Evolutionary conservation across 1,140 invertebrate species (phyloP).

Genomic region (Drosophila paulistorum): DNA sequence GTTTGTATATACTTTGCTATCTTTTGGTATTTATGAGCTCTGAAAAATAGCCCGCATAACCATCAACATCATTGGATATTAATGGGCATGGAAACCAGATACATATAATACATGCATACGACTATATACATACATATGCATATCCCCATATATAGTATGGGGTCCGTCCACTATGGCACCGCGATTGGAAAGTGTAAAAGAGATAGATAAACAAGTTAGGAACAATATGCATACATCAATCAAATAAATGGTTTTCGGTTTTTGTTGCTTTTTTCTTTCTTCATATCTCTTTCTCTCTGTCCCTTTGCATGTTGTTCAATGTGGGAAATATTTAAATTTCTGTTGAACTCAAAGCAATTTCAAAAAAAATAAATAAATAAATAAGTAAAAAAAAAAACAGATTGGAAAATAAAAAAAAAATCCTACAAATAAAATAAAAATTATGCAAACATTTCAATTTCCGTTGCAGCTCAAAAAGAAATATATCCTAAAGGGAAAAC

Average conservation of each 20-base stretch:
- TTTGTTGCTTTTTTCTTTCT: neutral
- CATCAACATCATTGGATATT: constrained; percentile 35
- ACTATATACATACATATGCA: constrained; percentile 6
- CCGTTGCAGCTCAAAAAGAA: too few species aligned
- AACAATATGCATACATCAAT: constrained; percentile 54
- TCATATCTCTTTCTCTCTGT: constrained; percentile 22
- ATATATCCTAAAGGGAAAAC: neutral
- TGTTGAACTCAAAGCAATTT: neutral
- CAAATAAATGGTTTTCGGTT: constrained; percentile 43
- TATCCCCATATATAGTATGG: constrained; percentile 9
- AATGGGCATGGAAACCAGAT: constrained; percentile 55
- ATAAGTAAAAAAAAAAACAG: too few species aligned
- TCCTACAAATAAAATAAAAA: neutral
- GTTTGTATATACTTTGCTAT: constrained; percentile 20
- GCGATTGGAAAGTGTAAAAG: constrained; percentile 57
- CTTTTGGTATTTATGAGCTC: constrained; percentile 64
- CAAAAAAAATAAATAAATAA: neutral
- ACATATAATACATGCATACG: constrained; percentile 20
- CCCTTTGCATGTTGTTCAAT: constrained; percentile 1
- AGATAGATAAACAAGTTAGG: constrained; percentile 43
- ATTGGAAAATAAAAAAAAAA: too few species aligned
- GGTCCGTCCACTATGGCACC: neutral
- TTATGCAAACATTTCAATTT: neutral
- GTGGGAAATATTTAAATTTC: constrained; percentile 34
- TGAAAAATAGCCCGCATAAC: constrained; percentile 47